phyloP scores from a whole-genome alignment of 2,888 invertebrate species.

The Pharmacophagus antenor region DNA sequence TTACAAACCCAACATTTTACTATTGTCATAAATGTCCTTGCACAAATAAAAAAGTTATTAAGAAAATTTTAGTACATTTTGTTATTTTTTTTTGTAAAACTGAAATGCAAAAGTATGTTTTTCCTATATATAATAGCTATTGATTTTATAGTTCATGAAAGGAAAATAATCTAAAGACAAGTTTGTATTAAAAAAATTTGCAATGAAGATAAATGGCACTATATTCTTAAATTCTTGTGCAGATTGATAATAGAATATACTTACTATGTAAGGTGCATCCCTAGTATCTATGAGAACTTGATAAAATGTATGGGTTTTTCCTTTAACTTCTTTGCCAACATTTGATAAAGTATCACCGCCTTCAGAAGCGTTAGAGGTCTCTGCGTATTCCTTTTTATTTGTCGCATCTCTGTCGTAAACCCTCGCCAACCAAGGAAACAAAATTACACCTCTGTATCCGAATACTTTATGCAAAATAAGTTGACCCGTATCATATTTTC shows the following conservation, averaged over 20 bases:
- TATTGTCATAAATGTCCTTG: no score
- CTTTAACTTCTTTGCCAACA: constrained; percentile 92
- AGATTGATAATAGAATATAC: constrained; percentile 50
- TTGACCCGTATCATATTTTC: constrained; percentile 97
- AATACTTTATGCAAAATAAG: constrained; percentile 97
- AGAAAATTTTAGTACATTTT: no score
- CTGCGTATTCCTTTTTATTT: constrained; percentile 81
- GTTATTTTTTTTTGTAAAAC: no score
- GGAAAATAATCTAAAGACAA: no score
- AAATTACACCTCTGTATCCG: constrained; percentile 97
- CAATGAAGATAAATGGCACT: not conserved
- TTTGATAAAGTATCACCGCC: constrained; percentile 65
- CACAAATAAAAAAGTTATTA: no score
- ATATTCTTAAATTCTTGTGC: not conserved
- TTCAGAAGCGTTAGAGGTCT: constrained; percentile 50
- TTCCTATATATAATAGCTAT: no score
- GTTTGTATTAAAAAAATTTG: constrained; percentile 24
- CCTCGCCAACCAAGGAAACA: constrained; percentile 98
- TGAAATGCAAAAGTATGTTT: no score
- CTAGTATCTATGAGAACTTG: constrained; percentile 98
- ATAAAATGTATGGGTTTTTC: constrained; percentile 96
- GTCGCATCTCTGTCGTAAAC: constrained; percentile 96
- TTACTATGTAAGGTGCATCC: constrained; percentile 97
- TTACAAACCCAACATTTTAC: no score
- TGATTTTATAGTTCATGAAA: no score